Base-by-base conservation (phyloP, 2,113 vertebrate species). In the Labrus mixtus region DNA sequence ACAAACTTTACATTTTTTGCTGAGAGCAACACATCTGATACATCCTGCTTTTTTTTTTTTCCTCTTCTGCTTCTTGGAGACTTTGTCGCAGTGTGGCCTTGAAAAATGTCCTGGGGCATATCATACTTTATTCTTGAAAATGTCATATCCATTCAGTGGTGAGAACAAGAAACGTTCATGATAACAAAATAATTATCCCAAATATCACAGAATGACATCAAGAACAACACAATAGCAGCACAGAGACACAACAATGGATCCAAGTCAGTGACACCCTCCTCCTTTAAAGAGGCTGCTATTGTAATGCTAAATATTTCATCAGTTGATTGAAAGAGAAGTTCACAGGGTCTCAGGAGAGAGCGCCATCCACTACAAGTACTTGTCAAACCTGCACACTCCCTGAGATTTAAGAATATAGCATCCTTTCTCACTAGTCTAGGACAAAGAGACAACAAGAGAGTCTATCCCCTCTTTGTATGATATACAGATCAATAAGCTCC, bases 231-330 rank as follows among this genome's bases (percentile, higher is more conserved):
- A 78, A 78, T 39, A 72, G 59, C 46, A 60, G 46, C 6, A 1
- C 23, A 37, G 63, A 19, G 25, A 48, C 36, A 78, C 58, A 80
- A 85, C 77, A 87, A 82, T 76, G 46, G 67, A 65, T 67, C 62
- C 23, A 50, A 77, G 70, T 63, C 86, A 68, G 64, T 62, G 73
- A 50, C 78, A 70, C 65, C 75, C 54, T 72, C 20, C 46, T 63
- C 55, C 51, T 59, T 83, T 81, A 84, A 89, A 89, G 64, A 86
- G 66, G 77, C 54, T 63, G 82, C 60, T 83, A 89, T 93, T 89
- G 88, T 88, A 82, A 90, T 90, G 81, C 71, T 94, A 93, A 93
- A 92, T 89, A 90, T 91, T 92, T 91, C 65, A 93, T 89, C 78
- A 89, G 65, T 29, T 76, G 78, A 83, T 81, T 70, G 71, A 64